Conservation (phyloP, 2,888 invertebrate species). For the Notodonta ziczac region DNA sequence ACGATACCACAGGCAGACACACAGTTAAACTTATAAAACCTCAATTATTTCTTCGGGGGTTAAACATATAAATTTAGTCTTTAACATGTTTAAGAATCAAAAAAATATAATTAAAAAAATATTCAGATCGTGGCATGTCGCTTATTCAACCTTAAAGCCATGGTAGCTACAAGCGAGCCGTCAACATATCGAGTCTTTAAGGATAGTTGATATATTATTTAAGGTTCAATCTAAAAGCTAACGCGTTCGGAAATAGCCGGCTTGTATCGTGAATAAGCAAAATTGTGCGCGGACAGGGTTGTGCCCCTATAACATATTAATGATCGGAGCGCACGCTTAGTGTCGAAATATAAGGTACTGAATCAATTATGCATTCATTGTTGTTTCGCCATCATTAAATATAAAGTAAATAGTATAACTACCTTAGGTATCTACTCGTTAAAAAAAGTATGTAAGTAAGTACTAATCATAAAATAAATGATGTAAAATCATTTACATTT, state of each 20-base stretch:
- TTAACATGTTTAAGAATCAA: too few relatives aligned
- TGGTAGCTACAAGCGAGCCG: conserved; percentile 5
- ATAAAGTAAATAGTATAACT: too few relatives aligned
- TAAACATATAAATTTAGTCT: too few relatives aligned
- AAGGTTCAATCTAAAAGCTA: conserved; percentile 75
- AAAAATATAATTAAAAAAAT: too few relatives aligned
- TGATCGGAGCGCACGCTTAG: conserved; percentile 48
- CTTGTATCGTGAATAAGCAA: conserved; percentile 74
- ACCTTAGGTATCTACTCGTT: too few relatives aligned
- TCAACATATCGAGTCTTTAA: conserved; percentile 59
- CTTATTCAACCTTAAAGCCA: not conserved
- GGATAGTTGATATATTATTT: conserved; percentile 70
- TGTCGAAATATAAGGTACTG: conserved; percentile 42
- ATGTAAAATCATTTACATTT: too few relatives aligned
- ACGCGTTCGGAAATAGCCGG: conserved; percentile 62
- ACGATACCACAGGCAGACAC: too few relatives aligned
- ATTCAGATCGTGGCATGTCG: too few relatives aligned
- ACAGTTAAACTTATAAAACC: too few relatives aligned
- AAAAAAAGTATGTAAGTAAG: too few relatives aligned
- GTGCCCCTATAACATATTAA: conserved; percentile 69
- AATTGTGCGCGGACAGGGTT: conserved; percentile 57
- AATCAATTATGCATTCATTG: conserved; percentile 58
- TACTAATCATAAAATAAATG: too few relatives aligned
- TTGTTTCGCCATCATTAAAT: conserved; percentile 27
- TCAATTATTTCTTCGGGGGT: too few relatives aligned